Conservation (phyloP, 2,888 invertebrate species). For the Gymnoscelis rufifasciata region DNA sequence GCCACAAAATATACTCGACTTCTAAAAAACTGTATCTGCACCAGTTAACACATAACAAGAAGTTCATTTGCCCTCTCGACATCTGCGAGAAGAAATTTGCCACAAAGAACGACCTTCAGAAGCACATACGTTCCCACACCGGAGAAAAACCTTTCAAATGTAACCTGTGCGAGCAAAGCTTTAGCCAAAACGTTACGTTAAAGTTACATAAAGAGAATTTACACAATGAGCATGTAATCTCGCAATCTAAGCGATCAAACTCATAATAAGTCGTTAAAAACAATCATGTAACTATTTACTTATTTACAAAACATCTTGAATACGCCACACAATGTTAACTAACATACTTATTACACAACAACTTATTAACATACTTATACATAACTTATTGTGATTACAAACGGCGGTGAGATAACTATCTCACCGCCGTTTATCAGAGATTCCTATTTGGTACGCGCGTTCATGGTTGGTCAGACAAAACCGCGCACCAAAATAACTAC, state of each 20-base stretch:
- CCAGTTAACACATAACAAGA: conserved; percentile 52
- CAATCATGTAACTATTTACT: no score
- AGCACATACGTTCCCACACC: conserved; percentile 61
- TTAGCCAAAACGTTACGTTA: conserved; percentile 53
- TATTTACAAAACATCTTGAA: no score
- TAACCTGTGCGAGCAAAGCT: conserved; percentile 47
- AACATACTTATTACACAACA: no score
- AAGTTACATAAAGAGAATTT: conserved; percentile 45
- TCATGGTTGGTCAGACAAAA: no score
- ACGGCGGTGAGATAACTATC: no score
- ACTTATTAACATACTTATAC: no score
- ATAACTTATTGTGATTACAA: no score
- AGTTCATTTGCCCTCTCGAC: conserved; percentile 42
- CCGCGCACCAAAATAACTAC: no score
- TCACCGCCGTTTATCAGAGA: no score
- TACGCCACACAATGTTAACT: no score
- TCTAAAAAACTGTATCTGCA: conserved; percentile 59
- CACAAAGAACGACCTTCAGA: conserved; percentile 57
- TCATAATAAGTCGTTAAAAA: no score
- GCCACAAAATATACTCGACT: conserved; percentile 47
- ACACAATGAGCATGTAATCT: conserved; percentile 29
- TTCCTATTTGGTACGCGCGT: no score
- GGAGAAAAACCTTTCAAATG: conserved; percentile 63
- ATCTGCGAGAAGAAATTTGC: conserved; percentile 58
- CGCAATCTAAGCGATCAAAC: background rate